phyloP scores from a whole-genome alignment of 30 jellyfish, hydroid and myxozoan genomes.

The Hydra vulgaris region DNA sequence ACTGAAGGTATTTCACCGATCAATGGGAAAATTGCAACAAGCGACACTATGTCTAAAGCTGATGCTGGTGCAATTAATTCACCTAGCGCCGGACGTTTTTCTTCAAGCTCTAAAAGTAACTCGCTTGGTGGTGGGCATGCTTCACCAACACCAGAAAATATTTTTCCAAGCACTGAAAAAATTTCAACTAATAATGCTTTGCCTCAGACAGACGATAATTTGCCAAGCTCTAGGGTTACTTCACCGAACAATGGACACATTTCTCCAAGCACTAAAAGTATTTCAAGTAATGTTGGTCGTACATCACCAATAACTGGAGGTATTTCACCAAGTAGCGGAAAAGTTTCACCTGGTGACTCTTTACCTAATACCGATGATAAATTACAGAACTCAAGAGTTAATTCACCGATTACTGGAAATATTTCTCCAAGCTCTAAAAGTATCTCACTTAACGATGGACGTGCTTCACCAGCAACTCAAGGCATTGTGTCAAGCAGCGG shows the following conservation, averaged over 20 bases:
- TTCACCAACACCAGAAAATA: not conserved
- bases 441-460: not conserved
- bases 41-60: no score
- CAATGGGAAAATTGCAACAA: no score
- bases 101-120: not conserved
- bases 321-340: not conserved
- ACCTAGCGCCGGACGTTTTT: not conserved
- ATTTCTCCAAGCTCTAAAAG: not conserved
- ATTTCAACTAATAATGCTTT: not conserved
- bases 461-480: not conserved
- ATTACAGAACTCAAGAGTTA: not conserved
- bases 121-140: not conserved
- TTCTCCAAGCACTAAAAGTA: not conserved
- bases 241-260: not conserved
- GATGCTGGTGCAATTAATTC: no score
- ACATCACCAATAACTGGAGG: not conserved
- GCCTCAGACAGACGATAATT: not conserved
- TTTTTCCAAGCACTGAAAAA: not conserved
- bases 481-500: not conserved
- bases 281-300: not conserved
- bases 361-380: not conserved
- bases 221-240: not conserved
- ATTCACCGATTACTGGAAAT: not conserved
- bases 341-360: not conserved
- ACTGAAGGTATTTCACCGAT: not conserved